phyloP scores from a whole-genome alignment of 2,797 vertebrate genomes.

The Alectoris magna region DNA sequence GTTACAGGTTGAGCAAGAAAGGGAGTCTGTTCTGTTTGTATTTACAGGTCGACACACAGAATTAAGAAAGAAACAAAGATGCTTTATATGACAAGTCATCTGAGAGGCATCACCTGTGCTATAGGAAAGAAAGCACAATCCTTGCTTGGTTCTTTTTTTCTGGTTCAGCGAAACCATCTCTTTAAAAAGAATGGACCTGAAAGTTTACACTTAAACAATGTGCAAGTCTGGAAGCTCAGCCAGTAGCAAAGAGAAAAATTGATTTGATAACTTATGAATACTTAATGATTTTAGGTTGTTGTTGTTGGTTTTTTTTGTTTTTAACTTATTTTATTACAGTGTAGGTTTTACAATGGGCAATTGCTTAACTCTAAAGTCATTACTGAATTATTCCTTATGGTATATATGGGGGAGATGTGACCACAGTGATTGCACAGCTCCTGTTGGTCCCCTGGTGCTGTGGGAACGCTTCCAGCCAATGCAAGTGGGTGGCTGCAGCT shows the following conservation, averaged over 20 bases:
- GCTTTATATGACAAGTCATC: slow-evolving; percentile 43
- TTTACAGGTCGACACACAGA: background rate
- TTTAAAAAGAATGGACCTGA: background rate
- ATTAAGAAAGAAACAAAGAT: slow-evolving; percentile 32
- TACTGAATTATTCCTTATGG: background rate
- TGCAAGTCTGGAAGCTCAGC: background rate
- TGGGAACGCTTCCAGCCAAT: background rate
- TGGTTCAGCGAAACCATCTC: background rate
- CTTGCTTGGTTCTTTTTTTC: background rate
- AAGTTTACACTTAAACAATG: background rate
- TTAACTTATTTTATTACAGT: background rate
- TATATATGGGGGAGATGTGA: background rate
- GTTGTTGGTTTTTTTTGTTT: background rate
- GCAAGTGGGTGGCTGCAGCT: background rate
- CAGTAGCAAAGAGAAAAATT: background rate
- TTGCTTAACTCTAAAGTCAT: background rate
- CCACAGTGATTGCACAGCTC: background rate
- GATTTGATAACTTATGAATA: background rate
- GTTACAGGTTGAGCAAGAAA: slow-evolving; percentile 42
- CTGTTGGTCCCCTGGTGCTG: background rate
- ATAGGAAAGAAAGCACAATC: background rate
- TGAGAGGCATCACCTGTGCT: background rate
- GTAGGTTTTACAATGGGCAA: background rate
- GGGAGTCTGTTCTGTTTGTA: background rate
- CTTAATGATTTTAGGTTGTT: background rate